These are phyloP conservation scores for Exaiptasia diaphana DNA, from an alignment of 64 coral and sea anemone genomes.

Conservation along the genomic window DNA sequence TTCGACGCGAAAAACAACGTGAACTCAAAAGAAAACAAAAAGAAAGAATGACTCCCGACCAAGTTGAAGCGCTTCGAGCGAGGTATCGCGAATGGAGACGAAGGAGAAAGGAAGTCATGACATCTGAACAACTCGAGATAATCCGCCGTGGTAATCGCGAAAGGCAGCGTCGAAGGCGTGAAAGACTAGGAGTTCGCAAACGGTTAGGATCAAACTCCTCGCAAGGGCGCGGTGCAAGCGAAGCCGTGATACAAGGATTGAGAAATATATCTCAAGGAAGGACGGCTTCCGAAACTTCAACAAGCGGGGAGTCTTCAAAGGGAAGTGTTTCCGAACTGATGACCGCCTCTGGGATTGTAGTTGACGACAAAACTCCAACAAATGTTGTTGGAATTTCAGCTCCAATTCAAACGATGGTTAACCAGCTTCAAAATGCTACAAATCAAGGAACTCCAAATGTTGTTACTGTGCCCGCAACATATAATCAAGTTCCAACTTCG, in stretches of 20 bases:
- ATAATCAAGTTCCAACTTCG: neutral
- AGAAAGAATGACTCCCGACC: constrained; percentile 86
- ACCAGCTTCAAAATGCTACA: neutral
- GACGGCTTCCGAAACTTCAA: neutral
- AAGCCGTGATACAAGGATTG: constrained; percentile 73
- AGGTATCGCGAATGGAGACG: constrained; percentile 91
- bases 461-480: neutral
- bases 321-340: constrained; percentile 18
- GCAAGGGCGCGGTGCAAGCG: constrained; percentile 59
- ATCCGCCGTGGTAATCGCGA: constrained; percentile 90
- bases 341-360: neutral
- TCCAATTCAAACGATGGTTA: neutral
- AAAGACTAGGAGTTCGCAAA: constrained; percentile 80
- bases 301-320: neutral
- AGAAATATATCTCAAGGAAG: constrained; percentile 65
- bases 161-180: constrained; percentile 87
- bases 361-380: constrained; percentile 8
- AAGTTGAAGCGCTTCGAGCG: constrained; percentile 82
- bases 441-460: constrained; percentile 37
- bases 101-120: constrained; percentile 92
- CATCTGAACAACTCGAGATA: constrained; percentile 87
- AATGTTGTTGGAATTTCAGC: neutral
- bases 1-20: constrained; percentile 86
- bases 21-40: constrained; percentile 92
- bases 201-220: constrained; percentile 52